Evolutionary conservation across 2,888 invertebrate genomes (phyloP), one percentile per base, ranked within the genome.

Genomic region (Drosophila meridionalis): DNA sequence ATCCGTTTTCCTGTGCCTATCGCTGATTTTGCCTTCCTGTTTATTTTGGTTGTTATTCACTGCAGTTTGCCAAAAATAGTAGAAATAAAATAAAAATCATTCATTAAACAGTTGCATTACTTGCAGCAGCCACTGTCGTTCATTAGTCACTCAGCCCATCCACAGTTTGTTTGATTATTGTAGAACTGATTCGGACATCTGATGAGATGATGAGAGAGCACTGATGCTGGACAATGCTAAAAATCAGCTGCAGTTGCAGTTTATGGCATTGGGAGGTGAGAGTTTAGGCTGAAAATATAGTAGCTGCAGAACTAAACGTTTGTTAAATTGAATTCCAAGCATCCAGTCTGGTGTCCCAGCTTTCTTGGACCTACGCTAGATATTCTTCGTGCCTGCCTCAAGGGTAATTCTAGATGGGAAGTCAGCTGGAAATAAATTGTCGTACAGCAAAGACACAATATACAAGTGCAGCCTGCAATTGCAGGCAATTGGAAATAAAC

Each of bases 111-210:
- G 61, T 38, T 56, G 69, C 58, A 62, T 68, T 67, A 53, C 52
- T 47, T 50, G 56, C 52, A 40, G n/a, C 40, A 2, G 45, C 45
- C 36, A 20, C 60, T 8, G 59, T n/a, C 34, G 36, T 70, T 80
- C 82, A 84, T 82, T 80, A 82, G 85, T 57, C 66, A 45, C 40
- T 43, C 28, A 43, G 30, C 8, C 14, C 26, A 55, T 50, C 43
- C 28, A 45, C 7, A 50, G n/a, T 57, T 43, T 76, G 42, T 61
- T 71, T 76, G 42, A 58, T 71, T 77, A 50, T 50, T 5, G 40
- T 55, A 4, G 36, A 63, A 20, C 6, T 11, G 34, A 6, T 50
- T 50, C 58, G 30, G 28, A 9, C n/a, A 8, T 3, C 57, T 65
- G 55, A 62, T 64, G 62, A 62, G 59, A 11, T 4, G 56, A 12